These are phyloP conservation scores for Porites australiensis DNA, from an alignment of 64 coral and sea anemone species.

Conservation along the genomic window DNA sequence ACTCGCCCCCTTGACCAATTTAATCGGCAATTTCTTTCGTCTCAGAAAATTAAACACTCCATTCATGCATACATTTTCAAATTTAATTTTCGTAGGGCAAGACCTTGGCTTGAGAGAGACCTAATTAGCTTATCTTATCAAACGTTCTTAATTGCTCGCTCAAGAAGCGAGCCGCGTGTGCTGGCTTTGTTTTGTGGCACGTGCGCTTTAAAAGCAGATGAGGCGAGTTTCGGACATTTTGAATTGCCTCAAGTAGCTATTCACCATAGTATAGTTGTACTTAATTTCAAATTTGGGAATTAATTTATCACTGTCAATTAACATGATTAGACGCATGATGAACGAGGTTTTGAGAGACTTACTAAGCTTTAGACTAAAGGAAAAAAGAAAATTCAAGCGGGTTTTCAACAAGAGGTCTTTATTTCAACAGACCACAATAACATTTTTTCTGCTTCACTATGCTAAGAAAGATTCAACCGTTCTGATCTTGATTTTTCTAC, in stretches of 20 bases:
- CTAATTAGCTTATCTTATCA: conserved; percentile 57
- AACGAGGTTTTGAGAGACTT: not conserved
- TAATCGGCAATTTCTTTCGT: not conserved
- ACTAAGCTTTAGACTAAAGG: no score
- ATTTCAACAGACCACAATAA: no score
- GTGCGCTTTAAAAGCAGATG: conserved; percentile 26
- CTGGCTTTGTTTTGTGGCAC: conserved; percentile 10
- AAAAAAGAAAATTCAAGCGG: no score
- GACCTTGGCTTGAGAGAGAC: not conserved
- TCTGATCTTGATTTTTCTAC: not conserved
- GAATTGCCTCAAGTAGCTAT: conserved; percentile 28
- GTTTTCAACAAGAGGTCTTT: no score
- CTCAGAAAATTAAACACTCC: not conserved
- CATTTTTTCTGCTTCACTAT: not conserved
- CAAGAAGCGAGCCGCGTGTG: not conserved
- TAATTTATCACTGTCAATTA: conserved; percentile 50
- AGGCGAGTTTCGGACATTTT: conserved; percentile 12
- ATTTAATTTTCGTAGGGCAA: conserved; percentile 1
- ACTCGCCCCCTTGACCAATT: not conserved
- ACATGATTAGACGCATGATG: not conserved
- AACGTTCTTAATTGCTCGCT: conserved; percentile 24
- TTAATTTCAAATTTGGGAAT: conserved; percentile 49
- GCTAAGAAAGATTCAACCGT: not conserved
- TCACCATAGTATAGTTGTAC: not conserved
- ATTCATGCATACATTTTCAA: not conserved